A percentile compares a stretch with the other conserved stretches of the same genome.
Evolutionary conservation across 2,113 vertebrate species (phyloP).

Genomic region (Salvelinus sp.): DNA sequence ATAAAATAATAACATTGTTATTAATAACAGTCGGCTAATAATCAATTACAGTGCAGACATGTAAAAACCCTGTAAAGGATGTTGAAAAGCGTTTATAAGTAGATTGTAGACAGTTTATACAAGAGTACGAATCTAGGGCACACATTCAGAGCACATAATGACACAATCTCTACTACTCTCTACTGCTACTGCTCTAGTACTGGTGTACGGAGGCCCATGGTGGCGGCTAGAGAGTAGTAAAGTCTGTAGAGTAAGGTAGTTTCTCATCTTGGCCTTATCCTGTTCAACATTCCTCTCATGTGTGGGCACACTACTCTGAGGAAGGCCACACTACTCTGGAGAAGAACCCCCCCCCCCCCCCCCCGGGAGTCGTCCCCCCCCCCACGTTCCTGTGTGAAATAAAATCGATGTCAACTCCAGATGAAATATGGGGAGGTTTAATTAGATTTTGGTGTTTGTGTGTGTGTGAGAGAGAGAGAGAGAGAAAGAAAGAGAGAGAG

Average conservation of each 20-base stretch:
- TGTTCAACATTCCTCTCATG: conserved; percentile 11
- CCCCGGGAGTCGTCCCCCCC: background rate
- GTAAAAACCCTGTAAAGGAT: too few species aligned
- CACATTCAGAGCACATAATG: too few species aligned
- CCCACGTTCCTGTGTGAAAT: background rate
- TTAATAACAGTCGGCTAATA: too few species aligned
- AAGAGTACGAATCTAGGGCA: too few species aligned
- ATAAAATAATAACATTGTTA: too few species aligned
- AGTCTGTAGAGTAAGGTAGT: background rate
- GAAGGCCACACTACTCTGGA: background rate
- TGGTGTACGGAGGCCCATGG: background rate
- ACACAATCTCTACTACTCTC: too few species aligned
- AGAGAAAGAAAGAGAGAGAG: too few species aligned
- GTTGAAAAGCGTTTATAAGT: too few species aligned
- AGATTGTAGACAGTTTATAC: too few species aligned
- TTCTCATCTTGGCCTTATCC: conserved; percentile 5
- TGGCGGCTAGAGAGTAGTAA: too few species aligned
- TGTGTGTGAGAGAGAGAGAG: background rate
- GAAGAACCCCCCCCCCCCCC: background rate
- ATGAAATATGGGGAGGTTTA: background rate
- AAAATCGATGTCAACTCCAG: background rate
- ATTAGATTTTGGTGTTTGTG: background rate
- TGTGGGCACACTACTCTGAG: background rate
- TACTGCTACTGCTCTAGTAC: too few species aligned
- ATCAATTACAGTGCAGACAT: too few species aligned